Evolutionary conservation across 2,888 invertebrate genomes (phyloP), one percentile per base, ranked within the genome.

Genomic region (Hypolimnas misippus): DNA sequence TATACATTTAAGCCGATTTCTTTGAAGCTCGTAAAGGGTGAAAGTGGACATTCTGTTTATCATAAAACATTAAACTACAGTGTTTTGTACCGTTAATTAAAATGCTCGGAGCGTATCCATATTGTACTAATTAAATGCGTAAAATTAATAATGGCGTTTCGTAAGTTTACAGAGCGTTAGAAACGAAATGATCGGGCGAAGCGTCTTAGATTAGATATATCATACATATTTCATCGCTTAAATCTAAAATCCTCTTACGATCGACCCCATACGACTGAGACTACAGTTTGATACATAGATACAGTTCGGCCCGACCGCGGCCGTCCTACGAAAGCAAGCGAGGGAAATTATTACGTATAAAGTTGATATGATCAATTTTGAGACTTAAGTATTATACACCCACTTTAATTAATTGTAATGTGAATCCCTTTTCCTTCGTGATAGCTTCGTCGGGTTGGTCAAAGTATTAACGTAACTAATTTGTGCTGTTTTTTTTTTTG

Each of bases 1-100:
- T 87, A 82, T 90, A 91, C 87, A 87, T 84, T 85, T 89, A 90
- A 89, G 89, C 90, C 89, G 87, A 81, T 84, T 82, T 81, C 73
- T 82, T 72, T 77, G 79, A 91, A 90, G 90, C 90, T 90, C 90
- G 78, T 86, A 84, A 79, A 82, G 79, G 86, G 83, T 86, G 74
- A 74, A 81, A 75, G 79, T 79, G 81, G 86, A 86, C 74, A 25
- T 21, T 46, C 21, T n/a, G 12, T 46, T 40, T 21, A 46, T 25
- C 29, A 3, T 29, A 29, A 29, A 29, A 49, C 49, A 49, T 49
- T 29, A 49, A 16, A 14, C 49, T 49, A 49, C 49, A 1, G 49
- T 14, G 29, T 38, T 49, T 49, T 29, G 49, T 49, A 49, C 62
- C 62, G 56, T 57, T 46, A 61, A 29, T 8, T 17, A 35, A 56